A percentile compares a stretch with the other conserved stretches of the same genome.
These are phyloP conservation scores for Apamea monoglypha DNA, from an alignment of 2,888 invertebrate genomes.

Conservation along the genomic window DNA sequence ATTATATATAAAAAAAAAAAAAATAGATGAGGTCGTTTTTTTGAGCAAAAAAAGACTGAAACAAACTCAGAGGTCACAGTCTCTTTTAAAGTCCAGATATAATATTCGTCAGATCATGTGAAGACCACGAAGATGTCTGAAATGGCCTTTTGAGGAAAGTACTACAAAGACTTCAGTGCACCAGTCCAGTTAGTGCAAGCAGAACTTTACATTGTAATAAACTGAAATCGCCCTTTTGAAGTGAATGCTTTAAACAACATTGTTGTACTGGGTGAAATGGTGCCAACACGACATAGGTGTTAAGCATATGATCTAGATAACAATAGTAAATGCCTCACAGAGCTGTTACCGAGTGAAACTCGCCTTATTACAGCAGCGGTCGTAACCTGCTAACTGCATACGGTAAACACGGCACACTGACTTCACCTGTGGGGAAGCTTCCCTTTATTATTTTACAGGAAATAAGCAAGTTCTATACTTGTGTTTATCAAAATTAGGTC, in stretches of 20 bases:
- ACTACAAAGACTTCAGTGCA: too few species aligned
- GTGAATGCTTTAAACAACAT: too few species aligned
- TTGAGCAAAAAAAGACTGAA: too few species aligned
- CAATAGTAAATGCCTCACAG: not conserved
- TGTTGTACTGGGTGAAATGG: not conserved
- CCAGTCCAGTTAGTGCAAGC: too few species aligned
- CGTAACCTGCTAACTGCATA: conserved; percentile 32
- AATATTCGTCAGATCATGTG: too few species aligned
- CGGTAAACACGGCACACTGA: not conserved
- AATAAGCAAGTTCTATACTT: not conserved
- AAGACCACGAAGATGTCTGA: too few species aligned
- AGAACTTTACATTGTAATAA: too few species aligned
- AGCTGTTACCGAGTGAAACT: conserved; percentile 10
- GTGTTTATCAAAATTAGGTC: not conserved
- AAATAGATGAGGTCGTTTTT: too few species aligned
- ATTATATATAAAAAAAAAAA: too few species aligned
- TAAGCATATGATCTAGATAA: conserved; percentile 20
- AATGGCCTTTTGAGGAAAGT: too few species aligned
- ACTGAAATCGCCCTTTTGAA: not conserved
- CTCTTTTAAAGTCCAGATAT: too few species aligned
- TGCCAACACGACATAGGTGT: not conserved
- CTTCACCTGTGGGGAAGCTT: not conserved
- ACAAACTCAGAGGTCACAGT: too few species aligned
- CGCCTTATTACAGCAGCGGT: conserved; percentile 11
- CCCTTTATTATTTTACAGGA: not conserved